Evolutionary conservation across 2,113 vertebrate genomes (phyloP), one percentile per base, ranked within the genome.

Genomic region (Hepsetus odoe): DNA sequence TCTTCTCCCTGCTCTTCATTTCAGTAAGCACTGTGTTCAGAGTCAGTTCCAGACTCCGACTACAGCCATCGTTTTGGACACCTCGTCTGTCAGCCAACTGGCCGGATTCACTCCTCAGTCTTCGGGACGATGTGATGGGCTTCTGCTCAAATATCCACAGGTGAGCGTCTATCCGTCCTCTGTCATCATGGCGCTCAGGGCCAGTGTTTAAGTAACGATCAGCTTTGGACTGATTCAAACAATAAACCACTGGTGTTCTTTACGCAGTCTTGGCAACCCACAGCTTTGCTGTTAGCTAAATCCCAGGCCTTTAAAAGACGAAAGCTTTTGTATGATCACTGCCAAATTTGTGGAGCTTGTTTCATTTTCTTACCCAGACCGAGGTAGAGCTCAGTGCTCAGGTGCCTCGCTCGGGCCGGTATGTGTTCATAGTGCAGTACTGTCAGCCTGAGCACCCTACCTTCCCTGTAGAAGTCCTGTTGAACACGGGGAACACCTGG

Each of bases 371-470:
- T 28, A 56, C 66, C 8, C 86, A 98, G 97, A 95, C 89, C 9
- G 90, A 93, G 85, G 88, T 96, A 80, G 93, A 83, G 55, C 86
- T 98, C 87, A 91, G 51, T 40, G 90, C 93, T 40, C 87, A 82
- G 20, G 88, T 95, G 42, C 90, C 93, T 4, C 84, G 13, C 22
- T 81, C 80, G 0, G 96, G 93, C 82, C 89, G 84, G 38, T 94
- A 98, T 0, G 84, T 95, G 13, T 86, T 96, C 13, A 83, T 98
- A 33, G 82, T 94, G 35, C 95, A 98, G 85, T 98, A 95, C 83
- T 92, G 88, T 78, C 97, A 98, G 80, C 85, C 90, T 0, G 85
- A 87, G 7, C 91, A 95, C 75, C 92, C 90, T 0, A 6, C 82
- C 1, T 97, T 97, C 88, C 89, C 91, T 0, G 94, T 93, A 0